These are phyloP conservation scores for Masnerella sp. DNA, from an alignment of 2,888 invertebrate species.

Conservation along the genomic window DNA sequence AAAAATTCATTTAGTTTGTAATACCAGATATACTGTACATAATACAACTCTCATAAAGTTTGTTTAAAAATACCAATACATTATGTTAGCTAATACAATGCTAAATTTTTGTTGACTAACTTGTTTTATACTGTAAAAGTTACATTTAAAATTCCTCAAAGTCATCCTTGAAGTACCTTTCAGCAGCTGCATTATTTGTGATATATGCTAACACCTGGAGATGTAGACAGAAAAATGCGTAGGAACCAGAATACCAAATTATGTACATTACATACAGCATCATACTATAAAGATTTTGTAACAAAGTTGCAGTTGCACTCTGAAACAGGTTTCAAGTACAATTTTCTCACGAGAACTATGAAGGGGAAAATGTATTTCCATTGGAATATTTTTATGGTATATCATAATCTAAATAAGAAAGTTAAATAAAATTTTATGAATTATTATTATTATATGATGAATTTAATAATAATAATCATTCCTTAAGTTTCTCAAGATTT, in stretches of 20 bases:
- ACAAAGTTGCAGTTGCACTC: slow-evolving; percentile 16
- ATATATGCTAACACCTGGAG: slow-evolving; percentile 32
- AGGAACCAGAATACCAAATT: slow-evolving; percentile 32
- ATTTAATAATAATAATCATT: too few species aligned
- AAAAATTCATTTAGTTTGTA: too few species aligned
- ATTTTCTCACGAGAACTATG: slow-evolving; percentile 21
- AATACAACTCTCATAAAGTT: too few species aligned
- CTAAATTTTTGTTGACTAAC: slow-evolving; percentile 4
- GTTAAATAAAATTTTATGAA: too few species aligned
- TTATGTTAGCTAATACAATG: too few species aligned
- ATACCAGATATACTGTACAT: too few species aligned
- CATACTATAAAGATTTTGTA: slow-evolving; percentile 13
- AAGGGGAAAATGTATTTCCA: slow-evolving; percentile 16
- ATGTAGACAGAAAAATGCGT: slow-evolving; percentile 35
- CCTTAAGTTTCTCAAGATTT: too few species aligned
- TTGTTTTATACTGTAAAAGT: neutral
- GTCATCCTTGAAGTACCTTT: slow-evolving; percentile 1
- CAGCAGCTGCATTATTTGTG: slow-evolving; percentile 28
- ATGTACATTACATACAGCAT: slow-evolving; percentile 20
- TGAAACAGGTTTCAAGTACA: slow-evolving; percentile 18
- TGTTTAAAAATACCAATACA: too few species aligned
- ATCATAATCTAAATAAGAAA: too few species aligned
- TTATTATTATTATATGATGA: too few species aligned
- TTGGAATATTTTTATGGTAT: too few species aligned
- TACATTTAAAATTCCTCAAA: neutral